Evolutionary conservation across 2,888 invertebrate species (phyloP).

Genomic region (Oegoconia quadripuncta): DNA sequence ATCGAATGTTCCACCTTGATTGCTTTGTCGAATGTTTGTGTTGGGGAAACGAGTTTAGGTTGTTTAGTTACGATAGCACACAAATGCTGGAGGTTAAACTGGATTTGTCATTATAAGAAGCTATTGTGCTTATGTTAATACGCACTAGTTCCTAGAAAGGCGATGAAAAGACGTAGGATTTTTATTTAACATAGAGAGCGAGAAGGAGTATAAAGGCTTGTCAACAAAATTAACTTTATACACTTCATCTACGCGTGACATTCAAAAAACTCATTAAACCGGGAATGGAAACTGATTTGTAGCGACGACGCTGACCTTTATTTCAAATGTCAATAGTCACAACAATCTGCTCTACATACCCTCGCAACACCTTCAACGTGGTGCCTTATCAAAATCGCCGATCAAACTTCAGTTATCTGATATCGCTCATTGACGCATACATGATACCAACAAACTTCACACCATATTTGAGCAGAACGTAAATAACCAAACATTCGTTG

Average conservation of each 20-base stretch:
- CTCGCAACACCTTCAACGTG: conserved; percentile 21
- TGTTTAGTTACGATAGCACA: too few species aligned
- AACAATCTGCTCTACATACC: conserved; percentile 2
- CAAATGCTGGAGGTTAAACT: too few species aligned
- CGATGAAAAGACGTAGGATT: not conserved
- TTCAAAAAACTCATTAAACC: conserved; percentile 11
- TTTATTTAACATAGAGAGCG: not conserved
- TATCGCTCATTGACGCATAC: conserved; percentile 29
- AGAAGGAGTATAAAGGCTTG: not conserved
- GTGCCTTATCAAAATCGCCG: conserved; percentile 31
- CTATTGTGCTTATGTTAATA: too few species aligned
- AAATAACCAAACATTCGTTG: not conserved
- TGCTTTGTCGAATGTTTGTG: conserved; percentile 12
- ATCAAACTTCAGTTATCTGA: conserved; percentile 43
- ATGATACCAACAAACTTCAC: conserved; percentile 15
- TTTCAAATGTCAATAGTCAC: conserved; percentile 6
- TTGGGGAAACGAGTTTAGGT: too few species aligned
- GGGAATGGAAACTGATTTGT: not conserved
- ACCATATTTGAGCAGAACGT: too few species aligned
- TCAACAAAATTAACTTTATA: too few species aligned
- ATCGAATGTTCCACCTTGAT: conserved; percentile 12
- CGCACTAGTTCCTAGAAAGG: too few species aligned
- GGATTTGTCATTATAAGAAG: too few species aligned
- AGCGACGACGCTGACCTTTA: conserved; percentile 9
- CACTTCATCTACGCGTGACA: too few species aligned